Base-by-base conservation (phyloP, 1,140 invertebrate species). In the Hestina assimilis region DNA sequence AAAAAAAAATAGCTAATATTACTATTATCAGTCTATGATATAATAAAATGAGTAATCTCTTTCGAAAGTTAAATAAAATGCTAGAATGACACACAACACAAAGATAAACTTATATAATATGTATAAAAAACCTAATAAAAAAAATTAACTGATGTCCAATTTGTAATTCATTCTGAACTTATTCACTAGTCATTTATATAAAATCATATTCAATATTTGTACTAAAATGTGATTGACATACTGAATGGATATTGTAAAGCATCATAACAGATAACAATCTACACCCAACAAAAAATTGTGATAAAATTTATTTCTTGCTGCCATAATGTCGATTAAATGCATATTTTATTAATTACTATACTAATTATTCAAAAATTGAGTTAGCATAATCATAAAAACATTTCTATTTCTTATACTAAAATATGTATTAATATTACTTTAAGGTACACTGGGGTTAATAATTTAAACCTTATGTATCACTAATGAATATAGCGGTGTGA, bases 21-120 rank as follows among this genome's bases (percentile, higher is more conserved):
- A 48, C 29, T 48, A 26, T 48, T 48, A 48, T 48, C 45, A 48
- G 45, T 48, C 45, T 48, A 48, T 48, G 11, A 38, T 15, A n/a
- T n/a, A n/a, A n/a, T 33, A 31, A 19, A 23, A 48, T 48, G 45
- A 3, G 33, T 23, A 48, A 48, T 33, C 29, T 21, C 3, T 48
- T 48, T 33, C 7, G 17, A n/a, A 47, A 29, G 33, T 17, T 21
- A 33, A 42, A 35, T 9, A 29, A 15, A 9, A 21, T 35, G 9
- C 23, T 33, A 47, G 4, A 38, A 38, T 38, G 15, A 38, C 33
- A 48, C 45, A 48, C 29, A 48, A 48, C 45, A 23, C 29, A 23
- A 48, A 48, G 5, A 19, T 11, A 43, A 21, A 43, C 19, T 48
- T 48, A 35, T 20, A 38, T 19, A 38, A 38, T 33, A 15, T 7